These are phyloP conservation scores for Entomobrya multifasciata DNA, from an alignment of 2,888 invertebrate species.

Conservation along the genomic window DNA sequence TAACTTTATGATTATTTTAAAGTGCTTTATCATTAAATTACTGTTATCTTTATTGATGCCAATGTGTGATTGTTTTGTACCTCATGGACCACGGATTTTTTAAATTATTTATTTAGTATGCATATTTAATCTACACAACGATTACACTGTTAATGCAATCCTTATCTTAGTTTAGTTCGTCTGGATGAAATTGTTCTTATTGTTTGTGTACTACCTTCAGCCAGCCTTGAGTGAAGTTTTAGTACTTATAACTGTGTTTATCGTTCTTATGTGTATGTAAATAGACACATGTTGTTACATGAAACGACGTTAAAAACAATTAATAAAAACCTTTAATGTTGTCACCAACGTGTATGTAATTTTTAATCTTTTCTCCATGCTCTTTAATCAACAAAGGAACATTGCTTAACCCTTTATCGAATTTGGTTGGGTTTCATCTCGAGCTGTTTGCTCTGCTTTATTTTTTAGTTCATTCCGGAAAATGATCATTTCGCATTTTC, in stretches of 20 bases:
- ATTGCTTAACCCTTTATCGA: no score
- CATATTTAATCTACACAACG: no score
- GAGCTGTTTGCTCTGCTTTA: no score
- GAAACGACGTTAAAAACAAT: neutral
- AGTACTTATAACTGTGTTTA: neutral
- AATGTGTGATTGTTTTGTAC: conserved; percentile 41
- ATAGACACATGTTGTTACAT: conserved; percentile 14
- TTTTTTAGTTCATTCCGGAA: no score
- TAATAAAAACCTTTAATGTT: neutral
- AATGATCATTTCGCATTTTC: no score
- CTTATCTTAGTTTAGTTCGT: no score
- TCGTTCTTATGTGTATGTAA: conserved; percentile 11
- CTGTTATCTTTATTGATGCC: neutral
- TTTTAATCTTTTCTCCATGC: no score
- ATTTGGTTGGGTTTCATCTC: no score
- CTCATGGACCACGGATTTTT: conserved; percentile 17
- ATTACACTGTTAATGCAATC: no score
- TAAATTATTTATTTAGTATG: conserved; percentile 12
- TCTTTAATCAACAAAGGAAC: no score
- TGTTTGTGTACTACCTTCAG: neutral
- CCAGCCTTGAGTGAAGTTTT: neutral
- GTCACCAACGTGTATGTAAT: no score
- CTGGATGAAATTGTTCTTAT: neutral
- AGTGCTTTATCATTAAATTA: neutral
- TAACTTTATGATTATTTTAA: neutral